phyloP scores from a whole-genome alignment of 2,888 invertebrate genomes.

The Agriopis marginaria region DNA sequence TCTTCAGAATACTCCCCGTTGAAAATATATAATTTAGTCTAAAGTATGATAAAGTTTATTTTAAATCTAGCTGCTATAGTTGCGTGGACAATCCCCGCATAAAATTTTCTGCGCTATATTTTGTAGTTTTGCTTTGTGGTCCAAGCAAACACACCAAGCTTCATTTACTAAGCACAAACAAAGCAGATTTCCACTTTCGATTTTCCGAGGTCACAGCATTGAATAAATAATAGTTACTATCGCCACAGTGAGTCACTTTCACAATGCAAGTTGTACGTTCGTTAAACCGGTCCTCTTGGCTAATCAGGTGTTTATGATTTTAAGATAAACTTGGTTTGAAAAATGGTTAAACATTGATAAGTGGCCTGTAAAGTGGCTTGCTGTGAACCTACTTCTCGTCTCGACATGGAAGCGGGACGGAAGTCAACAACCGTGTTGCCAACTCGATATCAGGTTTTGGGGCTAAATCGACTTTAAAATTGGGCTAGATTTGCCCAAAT shows the following conservation, averaged over 20 bases:
- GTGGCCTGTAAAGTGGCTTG: background rate
- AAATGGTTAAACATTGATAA: conserved; percentile 1
- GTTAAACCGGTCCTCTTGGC: conserved; percentile 18
- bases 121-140: conserved; percentile 1
- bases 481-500: no score
- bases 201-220: conserved; percentile 24
- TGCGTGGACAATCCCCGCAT: background rate
- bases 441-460: no score
- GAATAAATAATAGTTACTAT: background rate
- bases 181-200: conserved; percentile 35
- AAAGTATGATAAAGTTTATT: no score
- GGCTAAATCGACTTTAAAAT: no score
- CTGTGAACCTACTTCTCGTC: background rate
- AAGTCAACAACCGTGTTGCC: no score
- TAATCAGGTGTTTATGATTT: conserved; percentile 25
- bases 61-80: no score
- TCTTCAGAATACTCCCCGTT: no score
- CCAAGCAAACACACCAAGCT: conserved; percentile 8
- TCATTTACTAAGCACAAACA: conserved; percentile 31
- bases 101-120: background rate
- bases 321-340: background rate
- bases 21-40: no score
- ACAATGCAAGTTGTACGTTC: conserved; percentile 16
- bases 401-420: background rate
- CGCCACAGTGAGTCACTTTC: conserved; percentile 32